These are phyloP conservation scores for Scartelaos histophorus DNA, from an alignment of 2,113 vertebrate species.

Conservation along the genomic window DNA sequence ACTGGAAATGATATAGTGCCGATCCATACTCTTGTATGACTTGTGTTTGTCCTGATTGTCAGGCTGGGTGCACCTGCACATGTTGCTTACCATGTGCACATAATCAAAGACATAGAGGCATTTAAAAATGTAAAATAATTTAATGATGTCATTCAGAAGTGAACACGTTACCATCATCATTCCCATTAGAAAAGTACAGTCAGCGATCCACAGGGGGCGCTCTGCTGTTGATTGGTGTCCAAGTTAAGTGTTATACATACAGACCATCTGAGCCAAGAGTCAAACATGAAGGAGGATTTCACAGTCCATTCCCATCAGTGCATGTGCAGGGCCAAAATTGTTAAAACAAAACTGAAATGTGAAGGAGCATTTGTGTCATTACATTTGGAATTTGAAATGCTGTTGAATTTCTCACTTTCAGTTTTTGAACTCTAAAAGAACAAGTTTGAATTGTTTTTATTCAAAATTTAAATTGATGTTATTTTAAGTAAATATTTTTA, in stretches of 20 bases:
- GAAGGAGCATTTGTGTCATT: too few relatives aligned
- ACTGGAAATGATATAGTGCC: too few relatives aligned
- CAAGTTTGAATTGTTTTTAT: too few relatives aligned
- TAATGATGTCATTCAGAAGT: conserved; percentile 1
- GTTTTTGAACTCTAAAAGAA: too few relatives aligned
- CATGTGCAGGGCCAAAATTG: neutral
- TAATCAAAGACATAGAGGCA: neutral
- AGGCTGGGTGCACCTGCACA: neutral
- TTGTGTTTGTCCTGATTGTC: too few relatives aligned
- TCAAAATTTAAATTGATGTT: too few relatives aligned
- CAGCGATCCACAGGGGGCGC: conserved; percentile 3
- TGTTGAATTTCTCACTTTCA: too few relatives aligned
- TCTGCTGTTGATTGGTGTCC: neutral
- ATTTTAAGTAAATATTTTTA: too few relatives aligned
- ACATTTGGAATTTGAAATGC: too few relatives aligned
- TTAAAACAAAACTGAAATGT: neutral
- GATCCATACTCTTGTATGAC: too few relatives aligned
- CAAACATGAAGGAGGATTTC: neutral
- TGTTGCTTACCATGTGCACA: neutral
- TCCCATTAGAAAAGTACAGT: conserved; percentile 1
- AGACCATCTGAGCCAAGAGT: neutral
- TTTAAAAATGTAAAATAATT: conserved; percentile 12
- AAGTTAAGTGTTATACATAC: neutral
- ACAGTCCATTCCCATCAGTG: neutral
- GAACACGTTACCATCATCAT: neutral